Evolutionary conservation across 2,113 vertebrate genomes (phyloP).

Genomic region (Pituophis catenifer): DNA sequence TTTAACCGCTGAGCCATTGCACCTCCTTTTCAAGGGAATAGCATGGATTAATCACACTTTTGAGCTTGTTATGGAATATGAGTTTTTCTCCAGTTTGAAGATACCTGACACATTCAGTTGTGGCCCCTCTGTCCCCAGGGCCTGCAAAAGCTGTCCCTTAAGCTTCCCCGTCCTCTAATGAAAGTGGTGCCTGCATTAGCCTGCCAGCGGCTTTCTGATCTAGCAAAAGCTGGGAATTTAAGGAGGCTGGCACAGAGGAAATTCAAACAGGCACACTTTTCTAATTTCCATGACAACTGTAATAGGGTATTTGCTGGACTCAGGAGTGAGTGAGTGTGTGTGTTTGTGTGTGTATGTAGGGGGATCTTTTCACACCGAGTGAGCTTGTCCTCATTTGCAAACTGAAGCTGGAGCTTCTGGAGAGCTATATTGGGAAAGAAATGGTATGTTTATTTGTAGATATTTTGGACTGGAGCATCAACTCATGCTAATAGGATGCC

Average conservation of each 20-base stretch:
- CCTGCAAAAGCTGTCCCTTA: fast-evolving
- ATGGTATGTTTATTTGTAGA: neutral
- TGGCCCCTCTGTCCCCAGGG: neutral
- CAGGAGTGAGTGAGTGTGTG: neutral
- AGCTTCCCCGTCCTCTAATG: neutral
- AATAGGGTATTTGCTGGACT: conserved; percentile 2
- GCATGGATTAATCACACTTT: conserved; percentile 65
- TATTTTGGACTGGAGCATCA: neutral
- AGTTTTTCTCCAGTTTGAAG: conserved; percentile 8
- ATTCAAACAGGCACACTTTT: conserved; percentile 31
- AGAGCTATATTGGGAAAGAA: neutral
- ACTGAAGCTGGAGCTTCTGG: neutral
- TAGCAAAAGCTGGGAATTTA: neutral
- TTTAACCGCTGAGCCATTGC: neutral
- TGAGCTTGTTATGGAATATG: conserved; percentile 32
- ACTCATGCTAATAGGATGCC: neutral
- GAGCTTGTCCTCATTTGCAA: conserved; percentile 1
- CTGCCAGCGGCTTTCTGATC: neutral
- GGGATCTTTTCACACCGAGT: neutral
- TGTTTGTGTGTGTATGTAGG: neutral
- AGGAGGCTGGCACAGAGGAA: neutral
- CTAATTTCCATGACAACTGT: conserved; percentile 30
- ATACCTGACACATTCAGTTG: fast-evolving
- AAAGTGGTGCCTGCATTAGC: neutral
- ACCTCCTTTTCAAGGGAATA: conserved; percentile 33